Evolutionary conservation across 2,888 invertebrate species (phyloP).

Genomic region (Stenichneumon culpator): DNA sequence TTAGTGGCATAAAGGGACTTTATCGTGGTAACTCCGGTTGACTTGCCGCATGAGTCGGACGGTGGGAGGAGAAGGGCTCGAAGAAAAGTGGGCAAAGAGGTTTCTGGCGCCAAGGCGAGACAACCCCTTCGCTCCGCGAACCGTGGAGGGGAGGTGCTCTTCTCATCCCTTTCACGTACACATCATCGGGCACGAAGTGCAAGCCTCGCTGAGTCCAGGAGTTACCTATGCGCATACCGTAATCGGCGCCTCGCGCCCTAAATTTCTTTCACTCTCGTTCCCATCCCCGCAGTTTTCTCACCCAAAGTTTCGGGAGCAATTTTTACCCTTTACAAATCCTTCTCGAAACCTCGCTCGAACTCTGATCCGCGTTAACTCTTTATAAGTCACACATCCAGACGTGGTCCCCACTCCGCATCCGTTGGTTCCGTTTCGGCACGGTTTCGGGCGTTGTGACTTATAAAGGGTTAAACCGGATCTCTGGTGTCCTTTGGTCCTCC

Average conservation of each 20-base stretch:
- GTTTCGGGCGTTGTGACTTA: no score
- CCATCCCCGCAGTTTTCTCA: not conserved
- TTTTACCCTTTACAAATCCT: not conserved
- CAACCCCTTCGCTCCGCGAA: constrained; percentile 21
- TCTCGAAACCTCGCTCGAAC: not conserved
- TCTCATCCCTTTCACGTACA: constrained; percentile 12
- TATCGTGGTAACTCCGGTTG: constrained; percentile 37
- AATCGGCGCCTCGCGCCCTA: not conserved
- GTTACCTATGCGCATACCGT: constrained; percentile 16
- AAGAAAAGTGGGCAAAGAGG: constrained; percentile 27
- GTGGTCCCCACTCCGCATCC: no score
- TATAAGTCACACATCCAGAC: no score
- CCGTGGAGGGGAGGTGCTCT: not conserved
- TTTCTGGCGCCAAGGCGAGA: constrained; percentile 36
- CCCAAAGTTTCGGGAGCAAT: not conserved
- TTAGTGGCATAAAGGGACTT: constrained; percentile 28
- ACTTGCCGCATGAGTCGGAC: constrained; percentile 7
- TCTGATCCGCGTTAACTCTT: not conserved
- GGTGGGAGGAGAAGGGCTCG: constrained; percentile 12
- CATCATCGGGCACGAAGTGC: constrained; percentile 34
- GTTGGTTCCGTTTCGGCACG: no score
- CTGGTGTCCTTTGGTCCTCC: no score
- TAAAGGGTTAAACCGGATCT: no score
- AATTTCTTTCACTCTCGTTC: not conserved
- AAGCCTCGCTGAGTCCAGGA: not conserved